phyloP scores from a whole-genome alignment of 2,113 vertebrate genomes.

The Hypomesus transpacificus region DNA sequence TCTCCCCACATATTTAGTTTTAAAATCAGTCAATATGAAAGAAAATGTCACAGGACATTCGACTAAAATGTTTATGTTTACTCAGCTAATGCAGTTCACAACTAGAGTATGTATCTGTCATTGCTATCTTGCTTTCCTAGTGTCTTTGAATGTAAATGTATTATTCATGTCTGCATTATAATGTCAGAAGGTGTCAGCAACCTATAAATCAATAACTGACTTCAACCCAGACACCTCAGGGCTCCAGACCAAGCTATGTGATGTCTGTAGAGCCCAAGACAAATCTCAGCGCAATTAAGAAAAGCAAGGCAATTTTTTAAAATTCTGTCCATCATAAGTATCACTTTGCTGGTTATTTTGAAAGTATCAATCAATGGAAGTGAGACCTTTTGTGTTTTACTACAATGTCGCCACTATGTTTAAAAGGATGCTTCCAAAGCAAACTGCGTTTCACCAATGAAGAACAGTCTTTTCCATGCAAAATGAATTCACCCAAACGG shows the following conservation, averaged over 20 bases:
- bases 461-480: slow-evolving; percentile 22
- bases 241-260: slow-evolving; percentile 47
- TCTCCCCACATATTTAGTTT: too few species aligned
- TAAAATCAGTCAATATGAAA: too few species aligned
- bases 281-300: slow-evolving; percentile 47
- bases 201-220: slow-evolving; percentile 49
- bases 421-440: slow-evolving; percentile 39
- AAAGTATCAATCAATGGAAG: too few species aligned
- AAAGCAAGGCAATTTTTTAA: slow-evolving; percentile 46
- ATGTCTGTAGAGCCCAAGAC: slow-evolving; percentile 31
- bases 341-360: too few species aligned
- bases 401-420: slow-evolving; percentile 37
- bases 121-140: slow-evolving; percentile 17
- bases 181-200: slow-evolving; percentile 52
- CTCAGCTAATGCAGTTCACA: too few species aligned
- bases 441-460: slow-evolving; percentile 5
- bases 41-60: too few species aligned
- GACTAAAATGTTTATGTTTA: too few species aligned
- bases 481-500: not conserved
- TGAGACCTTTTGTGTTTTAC: slow-evolving; percentile 14
- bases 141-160: slow-evolving; percentile 49
- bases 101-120: slow-evolving; percentile 15
- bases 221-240: slow-evolving; percentile 35
- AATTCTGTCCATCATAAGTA: slow-evolving; percentile 12
- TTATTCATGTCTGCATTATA: slow-evolving; percentile 60